Evolutionary conservation across 2,888 invertebrate species (phyloP).

Genomic region (Dioctria linearis): DNA sequence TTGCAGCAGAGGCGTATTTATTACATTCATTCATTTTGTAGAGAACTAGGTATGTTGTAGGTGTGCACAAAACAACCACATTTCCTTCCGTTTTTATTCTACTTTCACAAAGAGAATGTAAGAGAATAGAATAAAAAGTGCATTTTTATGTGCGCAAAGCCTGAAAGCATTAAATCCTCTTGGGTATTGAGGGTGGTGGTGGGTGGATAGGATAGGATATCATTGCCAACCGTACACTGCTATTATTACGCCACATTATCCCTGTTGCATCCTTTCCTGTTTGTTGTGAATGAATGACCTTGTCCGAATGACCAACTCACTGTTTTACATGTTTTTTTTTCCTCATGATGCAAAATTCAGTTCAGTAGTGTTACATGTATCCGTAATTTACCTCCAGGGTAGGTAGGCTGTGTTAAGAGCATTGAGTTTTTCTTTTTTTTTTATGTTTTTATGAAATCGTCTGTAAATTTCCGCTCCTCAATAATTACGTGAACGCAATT

Average conservation of each 20-base stretch:
- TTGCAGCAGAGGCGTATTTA: too few relatives aligned
- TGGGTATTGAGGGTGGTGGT: not conserved
- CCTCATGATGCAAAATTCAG: too few relatives aligned
- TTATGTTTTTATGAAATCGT: conserved; percentile 35
- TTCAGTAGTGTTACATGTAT: conserved; percentile 12
- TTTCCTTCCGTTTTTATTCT: too few relatives aligned
- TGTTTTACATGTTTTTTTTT: not conserved
- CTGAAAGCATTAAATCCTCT: not conserved
- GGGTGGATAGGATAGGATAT: not conserved
- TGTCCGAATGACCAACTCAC: conserved; percentile 23
- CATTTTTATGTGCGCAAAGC: too few relatives aligned
- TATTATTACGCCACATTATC: too few relatives aligned
- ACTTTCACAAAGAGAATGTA: too few relatives aligned
- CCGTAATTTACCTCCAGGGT: conserved; percentile 28
- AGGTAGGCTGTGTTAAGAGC: not conserved
- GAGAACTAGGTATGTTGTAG: too few relatives aligned
- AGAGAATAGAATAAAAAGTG: too few relatives aligned
- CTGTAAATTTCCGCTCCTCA: conserved; percentile 22
- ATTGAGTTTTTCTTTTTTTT: not conserved
- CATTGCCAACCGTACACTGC: not conserved
- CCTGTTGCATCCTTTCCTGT: not conserved
- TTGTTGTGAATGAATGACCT: conserved; percentile 15
- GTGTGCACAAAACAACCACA: too few relatives aligned
- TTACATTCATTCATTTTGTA: too few relatives aligned
- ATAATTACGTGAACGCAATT: conserved; percentile 25